Base-by-base conservation (phyloP, 1,140 invertebrate genomes). In the Cheumatopsyche charites region DNA sequence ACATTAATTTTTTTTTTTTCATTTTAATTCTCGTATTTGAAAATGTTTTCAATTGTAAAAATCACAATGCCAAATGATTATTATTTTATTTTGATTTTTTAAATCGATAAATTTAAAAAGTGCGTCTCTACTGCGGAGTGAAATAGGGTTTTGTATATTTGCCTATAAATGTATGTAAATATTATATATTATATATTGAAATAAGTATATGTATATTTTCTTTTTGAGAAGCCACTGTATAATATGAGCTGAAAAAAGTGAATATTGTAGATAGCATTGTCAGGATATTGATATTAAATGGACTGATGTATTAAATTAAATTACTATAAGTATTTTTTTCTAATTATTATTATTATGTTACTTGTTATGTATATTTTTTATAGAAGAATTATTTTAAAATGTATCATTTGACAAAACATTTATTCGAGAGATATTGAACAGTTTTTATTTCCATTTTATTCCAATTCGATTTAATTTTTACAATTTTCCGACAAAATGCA, bases 181-280 rank as follows among this genome's bases (percentile, higher is more conserved):
- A 67, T 15, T 66, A 42, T 67, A 47, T 66, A 67, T 67, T 36
- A 62, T 21, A 62, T 65, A 19, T 11, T 19, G 19, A 61, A 11
- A 61, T 36, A 15, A 61, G n/a, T 25, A 61, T 19, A 25, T 19
- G 12, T 26, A 26, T 61, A 25, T 61, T 15, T 63, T 42, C 23
- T 36, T 42, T 29, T 72, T 49, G 71, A 70, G 74, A 71, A 73
- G 66, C 75, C 75, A 73, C 75, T 76, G 75, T 71, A 71, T 42
- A 43, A 43, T 62, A 73, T 65, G 61, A 52, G 23, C 72, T 63
- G 63, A 72, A 70, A 70, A 61, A 70, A 41, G 29, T 68, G 70
- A 73, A 66, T 73, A 58, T 47, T 73, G 68, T 76, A 76, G 75
- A 73, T 76, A 76, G 75, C 71, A 73, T 75, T 73, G 72, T 73